Evolutionary conservation across 2,888 invertebrate species (phyloP), one percentile per base, ranked within the genome.

Genomic region (Vanessa cardui): DNA sequence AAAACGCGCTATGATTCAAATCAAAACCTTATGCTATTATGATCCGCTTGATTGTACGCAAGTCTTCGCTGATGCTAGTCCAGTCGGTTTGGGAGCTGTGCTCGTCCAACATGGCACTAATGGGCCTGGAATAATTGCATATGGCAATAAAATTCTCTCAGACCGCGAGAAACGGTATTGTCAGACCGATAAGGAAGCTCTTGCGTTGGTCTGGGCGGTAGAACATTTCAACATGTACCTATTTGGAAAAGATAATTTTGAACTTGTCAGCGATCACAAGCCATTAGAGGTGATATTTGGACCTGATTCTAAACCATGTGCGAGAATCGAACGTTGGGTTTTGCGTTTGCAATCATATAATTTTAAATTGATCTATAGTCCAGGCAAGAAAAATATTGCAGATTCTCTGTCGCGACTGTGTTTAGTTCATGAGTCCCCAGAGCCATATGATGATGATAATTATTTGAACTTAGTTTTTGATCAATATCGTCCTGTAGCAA

Each of bases 241-340:
- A 8, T 76, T 52, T 64, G 75, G 75, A 0, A 26, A 72, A 75
- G 50, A 45, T 64, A 18, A 0, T 26, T 26, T 26, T 26, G 26
- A 26, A 26, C 26, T 26, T 26, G 4, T 26, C 26, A 26, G 26
- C 26, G 78, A 80, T 58, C 78, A 80, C 56, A 78, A 78, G 62
- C 85, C 88, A 0, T 70, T 90, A 12, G 78, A 80, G 46, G 72
- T 69, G 5, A 74, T 82, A 31, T 80, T 82, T 66, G 73, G 77
- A 0, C 64, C 72, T 15, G 65, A 60, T 31, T 80, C 80, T 0
- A 81, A 81, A 66, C 78, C 82, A 0, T 79, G 79, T 33, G 82
- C 81, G 0, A n/a, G 81, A 49, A 74, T 83, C 6, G 80, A 83
- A 61, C 62, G 82, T 2, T 83, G 82, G 83, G 71, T 83, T 6